phyloP scores from a whole-genome alignment of 2,797 vertebrate species.

The Hipposideros larvatus region DNA sequence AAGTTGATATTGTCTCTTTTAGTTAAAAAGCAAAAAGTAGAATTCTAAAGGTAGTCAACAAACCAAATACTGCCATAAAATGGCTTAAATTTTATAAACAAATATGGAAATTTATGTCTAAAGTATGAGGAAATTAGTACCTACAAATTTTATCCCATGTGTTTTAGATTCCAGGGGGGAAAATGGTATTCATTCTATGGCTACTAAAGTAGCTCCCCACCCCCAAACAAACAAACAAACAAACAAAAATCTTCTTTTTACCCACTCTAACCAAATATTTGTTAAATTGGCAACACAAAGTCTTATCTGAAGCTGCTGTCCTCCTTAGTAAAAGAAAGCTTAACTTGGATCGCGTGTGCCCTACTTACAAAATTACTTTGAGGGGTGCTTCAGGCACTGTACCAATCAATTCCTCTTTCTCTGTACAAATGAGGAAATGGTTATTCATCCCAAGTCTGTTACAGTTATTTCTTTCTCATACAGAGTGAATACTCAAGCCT shows the following conservation, averaged over 20 bases:
- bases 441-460: not conserved
- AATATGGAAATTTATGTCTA: not conserved
- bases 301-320: not conserved
- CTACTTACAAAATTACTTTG: not conserved
- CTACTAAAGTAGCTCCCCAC: not conserved
- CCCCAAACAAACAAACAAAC: not conserved
- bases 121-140: not conserved
- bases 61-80: not conserved
- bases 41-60: not conserved
- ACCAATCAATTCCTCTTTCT: not conserved
- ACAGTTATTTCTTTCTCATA: not conserved
- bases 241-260: not conserved
- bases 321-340: not conserved
- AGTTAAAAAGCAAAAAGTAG: not conserved
- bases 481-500: not conserved
- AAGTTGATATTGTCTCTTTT: not conserved
- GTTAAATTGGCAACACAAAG: not conserved
- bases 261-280: not conserved
- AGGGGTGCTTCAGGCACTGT: not conserved
- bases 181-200: not conserved
- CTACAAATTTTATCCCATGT: not conserved
- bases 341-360: not conserved
- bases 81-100: not conserved
- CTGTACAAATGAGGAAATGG: not conserved
- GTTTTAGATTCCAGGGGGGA: not conserved